Conservation (phyloP, 2,888 invertebrate genomes). For the Thyatira batis region DNA sequence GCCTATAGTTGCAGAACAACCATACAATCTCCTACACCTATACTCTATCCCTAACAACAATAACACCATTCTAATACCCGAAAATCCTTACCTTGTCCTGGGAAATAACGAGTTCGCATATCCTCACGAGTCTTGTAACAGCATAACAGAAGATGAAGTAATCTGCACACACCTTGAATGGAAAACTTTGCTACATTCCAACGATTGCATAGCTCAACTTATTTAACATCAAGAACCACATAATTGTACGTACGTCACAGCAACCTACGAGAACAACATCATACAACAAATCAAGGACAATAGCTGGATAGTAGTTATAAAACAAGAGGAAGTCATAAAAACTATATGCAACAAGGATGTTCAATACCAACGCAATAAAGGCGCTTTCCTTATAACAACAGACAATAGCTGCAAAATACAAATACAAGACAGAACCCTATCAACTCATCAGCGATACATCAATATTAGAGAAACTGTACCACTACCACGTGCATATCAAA, state of each 20-base stretch:
- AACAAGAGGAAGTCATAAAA: too few species aligned
- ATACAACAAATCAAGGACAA: too few species aligned
- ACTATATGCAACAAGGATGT: too few species aligned
- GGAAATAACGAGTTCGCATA: too few species aligned
- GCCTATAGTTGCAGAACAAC: conserved; percentile 23
- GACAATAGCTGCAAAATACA: conserved; percentile 23
- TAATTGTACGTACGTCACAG: conserved; percentile 20
- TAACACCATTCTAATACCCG: too few species aligned
- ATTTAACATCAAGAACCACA: conserved; percentile 29
- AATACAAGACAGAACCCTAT: conserved; percentile 13
- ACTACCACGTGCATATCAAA: too few species aligned
- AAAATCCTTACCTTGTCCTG: too few species aligned
- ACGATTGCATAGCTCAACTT: conserved; percentile 28
- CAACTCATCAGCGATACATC: conserved; percentile 19
- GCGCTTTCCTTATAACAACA: conserved; percentile 23
- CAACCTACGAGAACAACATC: conserved; percentile 17
- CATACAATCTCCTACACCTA: conserved; percentile 22
- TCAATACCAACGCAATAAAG: too few species aligned
- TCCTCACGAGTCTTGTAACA: conserved; percentile 24
- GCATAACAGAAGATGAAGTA: conserved; percentile 16
- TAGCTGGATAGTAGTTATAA: too few species aligned
- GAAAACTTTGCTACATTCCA: conserved; percentile 18
- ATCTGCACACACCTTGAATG: conserved; percentile 30
- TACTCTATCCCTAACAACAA: conserved; percentile 27
- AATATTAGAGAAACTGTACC: conserved; percentile 8